Conservation (phyloP, 1,140 invertebrate genomes). For the Mycetomoellerius zeteki region DNA sequence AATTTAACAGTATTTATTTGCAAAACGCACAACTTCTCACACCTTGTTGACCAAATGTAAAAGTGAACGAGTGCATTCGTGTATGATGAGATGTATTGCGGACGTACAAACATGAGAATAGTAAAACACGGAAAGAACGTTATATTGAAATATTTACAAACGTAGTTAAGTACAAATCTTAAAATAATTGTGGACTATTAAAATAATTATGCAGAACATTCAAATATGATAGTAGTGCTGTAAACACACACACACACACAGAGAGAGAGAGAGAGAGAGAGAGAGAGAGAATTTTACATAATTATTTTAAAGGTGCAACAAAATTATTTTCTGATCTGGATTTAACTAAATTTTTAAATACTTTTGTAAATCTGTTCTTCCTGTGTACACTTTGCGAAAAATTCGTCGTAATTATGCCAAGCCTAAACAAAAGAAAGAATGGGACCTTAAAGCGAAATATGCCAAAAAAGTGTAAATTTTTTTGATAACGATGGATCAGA, state of each 20-base stretch:
- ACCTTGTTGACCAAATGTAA: neutral
- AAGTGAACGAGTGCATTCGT: neutral
- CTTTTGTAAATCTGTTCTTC: too few relatives aligned
- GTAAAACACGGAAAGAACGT: neutral
- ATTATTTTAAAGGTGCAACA: too few relatives aligned
- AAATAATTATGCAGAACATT: too few relatives aligned
- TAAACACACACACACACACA: too few relatives aligned
- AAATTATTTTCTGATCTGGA: too few relatives aligned
- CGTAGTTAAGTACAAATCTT: too few relatives aligned
- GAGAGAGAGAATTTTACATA: too few relatives aligned
- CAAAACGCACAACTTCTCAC: constrained; percentile 29
- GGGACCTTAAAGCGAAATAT: neutral
- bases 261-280: too few relatives aligned
- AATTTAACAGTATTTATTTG: neutral
- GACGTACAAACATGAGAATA: constrained; percentile 29
- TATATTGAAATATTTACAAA: too few relatives aligned
- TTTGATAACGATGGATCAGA: neutral
- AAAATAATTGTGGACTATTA: too few relatives aligned
- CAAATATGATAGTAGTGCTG: too few relatives aligned
- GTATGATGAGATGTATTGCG: neutral
- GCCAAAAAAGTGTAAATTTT: neutral
- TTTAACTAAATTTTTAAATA: too few relatives aligned
- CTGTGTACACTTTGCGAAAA: neutral
- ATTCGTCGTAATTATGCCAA: neutral
- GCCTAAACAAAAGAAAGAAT: neutral